phyloP scores from a whole-genome alignment of 2,113 vertebrate species.

The Melanotaenia duboulayi region DNA sequence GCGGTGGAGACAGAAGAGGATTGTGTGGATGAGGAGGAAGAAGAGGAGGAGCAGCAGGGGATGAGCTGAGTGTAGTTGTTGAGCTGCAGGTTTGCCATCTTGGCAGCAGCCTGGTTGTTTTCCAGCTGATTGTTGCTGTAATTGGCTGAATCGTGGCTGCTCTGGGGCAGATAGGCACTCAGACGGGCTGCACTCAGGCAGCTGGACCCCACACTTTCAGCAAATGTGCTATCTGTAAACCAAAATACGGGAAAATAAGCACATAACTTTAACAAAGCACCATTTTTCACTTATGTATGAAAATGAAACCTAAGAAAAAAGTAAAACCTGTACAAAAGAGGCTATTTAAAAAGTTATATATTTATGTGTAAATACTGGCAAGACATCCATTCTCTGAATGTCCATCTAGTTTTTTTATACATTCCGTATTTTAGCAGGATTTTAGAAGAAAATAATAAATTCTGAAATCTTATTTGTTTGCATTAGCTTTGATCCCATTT shows the following conservation, averaged over 20 bases:
- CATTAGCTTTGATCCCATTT: too few relatives aligned
- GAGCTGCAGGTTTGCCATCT: constrained; percentile 92
- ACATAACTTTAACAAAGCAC: not conserved
- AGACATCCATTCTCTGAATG: too few relatives aligned
- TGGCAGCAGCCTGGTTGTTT: constrained; percentile 95
- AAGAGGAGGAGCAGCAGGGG: constrained; percentile 86
- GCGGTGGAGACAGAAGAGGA: constrained; percentile 72
- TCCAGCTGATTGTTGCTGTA: constrained; percentile 98
- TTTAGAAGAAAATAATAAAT: too few relatives aligned
- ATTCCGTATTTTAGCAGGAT: too few relatives aligned
- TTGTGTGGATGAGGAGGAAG: constrained; percentile 55
- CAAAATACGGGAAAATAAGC: constrained; percentile 44
- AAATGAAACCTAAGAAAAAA: too few relatives aligned
- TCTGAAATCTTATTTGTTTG: too few relatives aligned
- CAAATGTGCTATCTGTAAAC: constrained; percentile 91
- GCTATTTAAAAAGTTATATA: too few relatives aligned
- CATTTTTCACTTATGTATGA: too few relatives aligned
- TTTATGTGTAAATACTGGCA: too few relatives aligned
- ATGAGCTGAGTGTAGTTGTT: constrained; percentile 86
- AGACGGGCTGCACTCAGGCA: constrained; percentile 91
- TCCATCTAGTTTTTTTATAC: too few relatives aligned
- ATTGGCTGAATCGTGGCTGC: constrained; percentile 97
- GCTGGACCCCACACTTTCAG: constrained; percentile 91
- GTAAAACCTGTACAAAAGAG: too few relatives aligned
- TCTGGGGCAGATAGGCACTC: constrained; percentile 93